Evolutionary conservation across 2,797 vertebrate species (phyloP).

Genomic region (Peromyscus melanophrys): DNA sequence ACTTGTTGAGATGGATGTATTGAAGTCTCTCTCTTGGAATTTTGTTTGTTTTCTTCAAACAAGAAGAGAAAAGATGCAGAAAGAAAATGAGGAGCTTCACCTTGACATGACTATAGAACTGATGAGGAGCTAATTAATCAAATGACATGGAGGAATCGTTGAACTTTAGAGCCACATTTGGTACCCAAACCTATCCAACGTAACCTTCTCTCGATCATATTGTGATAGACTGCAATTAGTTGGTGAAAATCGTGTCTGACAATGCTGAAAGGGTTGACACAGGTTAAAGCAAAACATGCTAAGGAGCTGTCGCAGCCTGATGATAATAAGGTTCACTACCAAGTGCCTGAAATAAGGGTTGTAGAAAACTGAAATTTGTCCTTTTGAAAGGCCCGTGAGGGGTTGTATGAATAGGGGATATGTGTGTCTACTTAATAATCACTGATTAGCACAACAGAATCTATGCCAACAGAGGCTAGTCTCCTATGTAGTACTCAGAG

Average conservation of each 20-base stretch:
- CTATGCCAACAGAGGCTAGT: background rate
- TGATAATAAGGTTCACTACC: background rate
- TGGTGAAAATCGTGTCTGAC: background rate
- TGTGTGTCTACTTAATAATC: background rate
- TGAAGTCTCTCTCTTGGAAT: background rate
- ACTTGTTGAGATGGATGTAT: background rate
- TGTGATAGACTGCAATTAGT: background rate
- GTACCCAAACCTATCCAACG: background rate
- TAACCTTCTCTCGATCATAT: background rate
- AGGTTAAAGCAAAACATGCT: background rate
- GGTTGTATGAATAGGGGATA: background rate
- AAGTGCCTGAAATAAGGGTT: background rate
- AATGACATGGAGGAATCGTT: background rate
- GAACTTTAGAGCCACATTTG: background rate
- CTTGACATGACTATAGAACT: background rate
- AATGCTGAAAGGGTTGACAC: background rate
- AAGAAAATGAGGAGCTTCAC: background rate
- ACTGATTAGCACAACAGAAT: background rate
- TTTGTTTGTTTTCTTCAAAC: background rate
- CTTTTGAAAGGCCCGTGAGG: background rate
- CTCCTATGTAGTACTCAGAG: background rate
- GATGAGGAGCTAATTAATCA: background rate
- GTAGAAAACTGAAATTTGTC: background rate
- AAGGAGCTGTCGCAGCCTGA: background rate
- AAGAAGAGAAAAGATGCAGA: background rate